Base-by-base conservation (phyloP, 2,888 invertebrate genomes). In the Empis livida region DNA sequence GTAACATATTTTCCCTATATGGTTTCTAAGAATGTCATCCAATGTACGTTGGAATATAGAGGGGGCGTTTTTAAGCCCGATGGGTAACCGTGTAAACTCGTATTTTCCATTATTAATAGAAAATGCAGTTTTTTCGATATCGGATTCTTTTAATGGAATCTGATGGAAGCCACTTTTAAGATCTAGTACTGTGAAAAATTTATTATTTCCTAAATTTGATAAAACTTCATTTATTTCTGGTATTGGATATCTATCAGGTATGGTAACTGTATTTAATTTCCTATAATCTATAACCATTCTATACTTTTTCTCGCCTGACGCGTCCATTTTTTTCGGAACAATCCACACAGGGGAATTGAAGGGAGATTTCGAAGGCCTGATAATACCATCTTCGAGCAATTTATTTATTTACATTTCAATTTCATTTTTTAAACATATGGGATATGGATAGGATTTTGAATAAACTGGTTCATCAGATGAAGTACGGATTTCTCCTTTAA, bases 291-390 rank as follows among this genome's bases (percentile, higher is more conserved):
- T 42, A 10, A 50, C 48, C 20, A 47, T 35, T 15, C 44, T 15
- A 44, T 45, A 48, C 38, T 44, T 48, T 15, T 48, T 48, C 39
- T 43, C 44, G 10, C 35, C 35, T 8, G 43, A 43, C 5, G 49
- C 49, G 42, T 46, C 37, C 42, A 44, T 16, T 51, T 51, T 48
- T 44, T 45, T 43, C 2, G 43, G 48, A 23, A 50, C 43, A 13
- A 43, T 16, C 43, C 43, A 43, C 5, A 43, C 31, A 15, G 43
- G 31, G 9, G 43, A 13, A 43, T 32, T 43, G 32, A 17, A 43
- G 10, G 43, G 43, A 5, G 43, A 43, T n/a, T n/a, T 14, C n/a
- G 32, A 43, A 15, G 17, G 32, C 16, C 43, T 15, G 16, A 43
- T 32, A 11, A 43, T 32, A 6, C 32, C 35, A 16, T 43, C 43